These are phyloP conservation scores for Henicopernis longicauda DNA, from an alignment of 2,113 vertebrate species.

Conservation along the genomic window DNA sequence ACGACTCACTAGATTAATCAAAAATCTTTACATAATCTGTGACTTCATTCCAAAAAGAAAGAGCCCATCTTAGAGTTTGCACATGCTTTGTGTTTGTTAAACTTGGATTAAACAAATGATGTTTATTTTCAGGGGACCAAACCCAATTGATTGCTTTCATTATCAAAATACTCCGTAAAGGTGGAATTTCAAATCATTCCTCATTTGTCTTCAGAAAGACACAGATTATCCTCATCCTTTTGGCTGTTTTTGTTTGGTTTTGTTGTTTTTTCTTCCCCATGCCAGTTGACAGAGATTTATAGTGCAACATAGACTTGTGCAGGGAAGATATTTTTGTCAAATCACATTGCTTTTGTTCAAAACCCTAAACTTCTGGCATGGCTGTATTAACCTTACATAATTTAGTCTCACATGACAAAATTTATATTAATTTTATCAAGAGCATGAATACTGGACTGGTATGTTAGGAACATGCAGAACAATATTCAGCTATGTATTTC, in stretches of 20 bases:
- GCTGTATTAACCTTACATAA: not conserved
- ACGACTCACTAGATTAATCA: not conserved
- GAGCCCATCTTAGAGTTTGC: not conserved
- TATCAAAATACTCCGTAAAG: not conserved
- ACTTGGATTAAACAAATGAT: not conserved
- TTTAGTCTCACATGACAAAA: not conserved
- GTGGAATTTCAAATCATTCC: not conserved
- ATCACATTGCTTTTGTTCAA: not conserved
- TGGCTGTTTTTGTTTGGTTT: fast-evolving
- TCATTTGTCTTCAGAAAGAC: not conserved
- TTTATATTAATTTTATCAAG: not conserved
- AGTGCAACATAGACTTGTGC: not conserved
- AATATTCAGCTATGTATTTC: not conserved
- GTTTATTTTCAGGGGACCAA: not conserved
- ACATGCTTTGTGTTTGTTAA: not conserved
- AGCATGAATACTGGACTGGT: not conserved
- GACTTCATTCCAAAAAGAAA: not conserved
- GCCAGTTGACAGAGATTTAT: not conserved
- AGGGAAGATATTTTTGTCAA: not conserved
- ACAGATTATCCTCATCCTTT: not conserved
- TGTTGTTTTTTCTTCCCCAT: not conserved
- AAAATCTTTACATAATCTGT: not conserved
- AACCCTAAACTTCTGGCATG: not conserved
- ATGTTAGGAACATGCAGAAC: not conserved
- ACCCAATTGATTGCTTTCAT: not conserved